phyloP scores from a whole-genome alignment of 2,888 invertebrate genomes.

The Macroteleia sp. region DNA sequence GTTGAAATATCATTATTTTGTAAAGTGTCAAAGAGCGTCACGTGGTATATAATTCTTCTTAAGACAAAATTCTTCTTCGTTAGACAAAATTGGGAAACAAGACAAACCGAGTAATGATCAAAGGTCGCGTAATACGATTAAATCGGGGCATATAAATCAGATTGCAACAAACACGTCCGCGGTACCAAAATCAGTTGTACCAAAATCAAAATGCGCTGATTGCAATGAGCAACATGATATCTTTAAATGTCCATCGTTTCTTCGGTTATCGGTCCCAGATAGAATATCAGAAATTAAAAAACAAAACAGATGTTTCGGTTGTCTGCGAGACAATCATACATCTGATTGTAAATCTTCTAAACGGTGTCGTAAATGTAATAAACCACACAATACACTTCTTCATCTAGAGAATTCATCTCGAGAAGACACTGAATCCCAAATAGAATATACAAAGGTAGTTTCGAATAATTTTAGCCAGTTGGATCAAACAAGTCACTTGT shows the following conservation, averaged over 20 bases:
- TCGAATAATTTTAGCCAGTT: neutral
- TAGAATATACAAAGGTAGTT: no score
- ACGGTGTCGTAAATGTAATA: slow-evolving; percentile 6
- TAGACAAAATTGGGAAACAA: neutral
- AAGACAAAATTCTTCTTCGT: neutral
- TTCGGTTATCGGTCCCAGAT: neutral
- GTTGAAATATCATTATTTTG: no score
- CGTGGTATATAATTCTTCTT: no score
- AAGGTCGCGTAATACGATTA: neutral
- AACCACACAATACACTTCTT: slow-evolving; percentile 11
- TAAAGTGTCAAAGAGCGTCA: no score
- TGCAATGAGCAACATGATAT: slow-evolving; percentile 15
- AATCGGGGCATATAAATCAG: neutral
- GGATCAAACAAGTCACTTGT: neutral
- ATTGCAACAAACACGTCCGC: neutral
- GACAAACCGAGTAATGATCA: neutral
- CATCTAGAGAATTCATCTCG: neutral
- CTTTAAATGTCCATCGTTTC: slow-evolving; percentile 5
- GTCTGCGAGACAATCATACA: neutral
- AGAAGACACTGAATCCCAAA: no score
- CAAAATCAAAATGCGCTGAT: neutral
- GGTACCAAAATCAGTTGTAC: no score
- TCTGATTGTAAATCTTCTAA: neutral
- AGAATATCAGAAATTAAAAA: slow-evolving; percentile 11
- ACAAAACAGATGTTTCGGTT: slow-evolving; percentile 24